phyloP scores from a whole-genome alignment of 2,888 invertebrate genomes.

The Nemotelus pantherinus region DNA sequence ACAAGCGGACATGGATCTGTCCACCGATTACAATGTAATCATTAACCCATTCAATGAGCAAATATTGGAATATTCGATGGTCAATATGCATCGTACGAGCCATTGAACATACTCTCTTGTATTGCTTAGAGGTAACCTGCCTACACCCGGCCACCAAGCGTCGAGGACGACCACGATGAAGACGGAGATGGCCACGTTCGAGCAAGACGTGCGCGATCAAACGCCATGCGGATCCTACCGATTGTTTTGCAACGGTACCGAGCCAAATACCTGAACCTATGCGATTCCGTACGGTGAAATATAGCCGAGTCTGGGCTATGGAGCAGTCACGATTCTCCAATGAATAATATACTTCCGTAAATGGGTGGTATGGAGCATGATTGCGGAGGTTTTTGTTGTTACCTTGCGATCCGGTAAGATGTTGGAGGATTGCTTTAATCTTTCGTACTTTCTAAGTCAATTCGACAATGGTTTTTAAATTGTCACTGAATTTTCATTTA shows the following conservation, averaged over 20 bases:
- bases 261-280: slow-evolving; percentile 10
- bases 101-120: background rate
- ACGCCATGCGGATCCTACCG: slow-evolving; percentile 35
- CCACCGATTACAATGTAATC: slow-evolving; percentile 45
- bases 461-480: slow-evolving; percentile 21
- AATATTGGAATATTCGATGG: slow-evolving; percentile 44
- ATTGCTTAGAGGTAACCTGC: background rate
- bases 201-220: slow-evolving; percentile 43
- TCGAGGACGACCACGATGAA: slow-evolving; percentile 18
- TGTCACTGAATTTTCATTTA: slow-evolving; percentile 19
- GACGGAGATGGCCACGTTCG: slow-evolving; percentile 36
- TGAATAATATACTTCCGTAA: slow-evolving; percentile 53
- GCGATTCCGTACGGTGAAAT: slow-evolving; percentile 1
- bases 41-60: slow-evolving; percentile 44
- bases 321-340: slow-evolving; percentile 51
- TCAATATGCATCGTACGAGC: slow-evolving; percentile 20
- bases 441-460: slow-evolving; percentile 31
- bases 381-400: slow-evolving; percentile 43
- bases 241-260: slow-evolving; percentile 35
- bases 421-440: slow-evolving; percentile 3
- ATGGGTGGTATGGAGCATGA: slow-evolving; percentile 52
- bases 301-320: slow-evolving; percentile 21
- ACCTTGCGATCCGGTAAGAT: slow-evolving; percentile 25
- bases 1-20: slow-evolving; percentile 36
- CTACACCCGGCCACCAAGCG: background rate